These are phyloP conservation scores for Lasioglossum figueresi DNA, from an alignment of 2,888 invertebrate genomes.

Conservation along the genomic window DNA sequence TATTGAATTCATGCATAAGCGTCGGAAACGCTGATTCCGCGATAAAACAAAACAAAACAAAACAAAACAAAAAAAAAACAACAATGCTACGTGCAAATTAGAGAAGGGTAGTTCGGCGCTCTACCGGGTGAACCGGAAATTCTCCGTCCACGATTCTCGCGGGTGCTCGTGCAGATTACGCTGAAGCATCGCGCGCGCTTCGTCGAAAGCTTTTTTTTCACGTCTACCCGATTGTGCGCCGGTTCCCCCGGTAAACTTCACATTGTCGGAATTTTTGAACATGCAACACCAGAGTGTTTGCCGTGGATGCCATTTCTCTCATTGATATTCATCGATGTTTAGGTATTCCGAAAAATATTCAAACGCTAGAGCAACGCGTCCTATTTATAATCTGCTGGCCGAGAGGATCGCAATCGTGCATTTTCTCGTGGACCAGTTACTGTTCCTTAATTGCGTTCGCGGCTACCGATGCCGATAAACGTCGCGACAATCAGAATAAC, in stretches of 20 bases:
- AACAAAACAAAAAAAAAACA: conserved; percentile 2
- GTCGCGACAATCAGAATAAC: too few species aligned
- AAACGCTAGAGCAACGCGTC: background rate
- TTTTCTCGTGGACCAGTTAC: background rate
- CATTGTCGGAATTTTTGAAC: background rate
- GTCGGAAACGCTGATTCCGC: conserved; percentile 26
- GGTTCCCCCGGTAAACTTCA: background rate
- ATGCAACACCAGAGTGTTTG: background rate
- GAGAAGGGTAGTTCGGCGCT: background rate
- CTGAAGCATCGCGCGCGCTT: background rate
- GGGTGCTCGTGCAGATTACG: background rate
- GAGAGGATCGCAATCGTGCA: background rate
- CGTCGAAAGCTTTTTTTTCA: background rate
- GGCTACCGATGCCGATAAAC: too few species aligned
- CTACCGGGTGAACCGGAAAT: background rate
- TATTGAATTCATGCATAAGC: conserved; percentile 41
- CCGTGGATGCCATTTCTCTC: background rate
- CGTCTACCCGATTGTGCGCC: background rate
- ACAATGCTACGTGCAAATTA: conserved; percentile 12
- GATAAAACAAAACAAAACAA: background rate
- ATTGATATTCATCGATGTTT: background rate
- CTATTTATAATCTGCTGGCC: background rate
- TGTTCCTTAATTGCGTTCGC: background rate
- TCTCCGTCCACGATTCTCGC: background rate
- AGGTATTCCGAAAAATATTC: background rate